Conservation (phyloP, 2,888 invertebrate species). For the Ernsta delagoae region DNA sequence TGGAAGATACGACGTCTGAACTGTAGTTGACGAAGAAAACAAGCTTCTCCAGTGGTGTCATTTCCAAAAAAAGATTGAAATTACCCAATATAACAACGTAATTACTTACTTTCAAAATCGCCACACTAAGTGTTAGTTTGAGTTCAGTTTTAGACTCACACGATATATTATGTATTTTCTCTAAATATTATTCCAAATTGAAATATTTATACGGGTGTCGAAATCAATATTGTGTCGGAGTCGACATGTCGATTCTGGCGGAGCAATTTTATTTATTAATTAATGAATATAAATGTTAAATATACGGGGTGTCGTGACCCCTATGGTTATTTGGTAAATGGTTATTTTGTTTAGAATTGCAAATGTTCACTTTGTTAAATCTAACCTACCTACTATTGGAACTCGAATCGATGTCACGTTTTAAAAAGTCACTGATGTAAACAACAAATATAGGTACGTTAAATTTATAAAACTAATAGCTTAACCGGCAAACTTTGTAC, state of each 20-base stretch:
- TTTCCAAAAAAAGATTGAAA: too few relatives aligned
- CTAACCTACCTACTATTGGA: neutral
- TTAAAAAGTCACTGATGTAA: too few relatives aligned
- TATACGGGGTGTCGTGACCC: neutral
- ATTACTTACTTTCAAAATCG: too few relatives aligned
- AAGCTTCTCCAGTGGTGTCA: too few relatives aligned
- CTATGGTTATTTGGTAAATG: neutral
- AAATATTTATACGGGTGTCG: conserved; percentile 4
- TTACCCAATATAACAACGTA: too few relatives aligned
- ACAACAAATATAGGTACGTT: too few relatives aligned
- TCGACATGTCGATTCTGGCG: neutral
- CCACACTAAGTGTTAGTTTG: neutral
- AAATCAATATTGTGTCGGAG: neutral
- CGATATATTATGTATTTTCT: neutral
- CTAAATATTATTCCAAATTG: neutral
- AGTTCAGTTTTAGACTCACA: neutral
- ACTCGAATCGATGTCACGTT: neutral
- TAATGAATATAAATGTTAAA: neutral
- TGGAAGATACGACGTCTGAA: too few relatives aligned
- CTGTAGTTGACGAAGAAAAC: too few relatives aligned
- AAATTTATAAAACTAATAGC: too few relatives aligned
- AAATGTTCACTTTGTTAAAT: neutral
- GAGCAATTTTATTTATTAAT: neutral
- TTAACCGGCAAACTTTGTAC: too few relatives aligned
- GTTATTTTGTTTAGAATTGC: neutral